phyloP scores from a whole-genome alignment of 2,888 invertebrate genomes.

The Leptothorax acervorum region DNA sequence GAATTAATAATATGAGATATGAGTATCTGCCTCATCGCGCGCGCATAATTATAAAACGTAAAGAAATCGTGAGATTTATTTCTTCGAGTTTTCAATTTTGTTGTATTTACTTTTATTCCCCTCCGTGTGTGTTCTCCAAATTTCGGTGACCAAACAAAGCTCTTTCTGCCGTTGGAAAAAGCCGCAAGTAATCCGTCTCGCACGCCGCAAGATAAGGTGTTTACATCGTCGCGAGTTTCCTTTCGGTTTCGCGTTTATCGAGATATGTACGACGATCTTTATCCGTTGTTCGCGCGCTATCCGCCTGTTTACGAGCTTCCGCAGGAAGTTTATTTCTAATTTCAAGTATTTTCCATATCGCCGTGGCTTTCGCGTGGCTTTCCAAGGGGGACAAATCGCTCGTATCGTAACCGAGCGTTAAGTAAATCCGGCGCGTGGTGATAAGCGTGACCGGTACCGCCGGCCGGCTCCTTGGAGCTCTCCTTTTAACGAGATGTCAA shows the following conservation, averaged over 20 bases:
- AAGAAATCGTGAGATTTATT: neutral
- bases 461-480: neutral
- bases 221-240: neutral
- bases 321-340: neutral
- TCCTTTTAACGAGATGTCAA: neutral
- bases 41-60: neutral
- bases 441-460: neutral
- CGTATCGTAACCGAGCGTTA: neutral
- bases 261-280: neutral
- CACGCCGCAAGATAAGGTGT: slow-evolving; percentile 22
- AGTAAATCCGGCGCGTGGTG: neutral
- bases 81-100: neutral
- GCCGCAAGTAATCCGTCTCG: neutral
- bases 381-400: neutral
- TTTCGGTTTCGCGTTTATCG: slow-evolving; percentile 21
- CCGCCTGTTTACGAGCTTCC: neutral
- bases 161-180: neutral
- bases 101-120: neutral
- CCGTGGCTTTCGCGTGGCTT: neutral
- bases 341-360: neutral
- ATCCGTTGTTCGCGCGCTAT: neutral
- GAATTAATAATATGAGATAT: too few species aligned
- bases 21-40: neutral
- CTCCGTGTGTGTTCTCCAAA: neutral
- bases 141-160: neutral